Conservation (phyloP, 1,140 invertebrate genomes). For the Pachyrhynchus sulphureomaculatus region DNA sequence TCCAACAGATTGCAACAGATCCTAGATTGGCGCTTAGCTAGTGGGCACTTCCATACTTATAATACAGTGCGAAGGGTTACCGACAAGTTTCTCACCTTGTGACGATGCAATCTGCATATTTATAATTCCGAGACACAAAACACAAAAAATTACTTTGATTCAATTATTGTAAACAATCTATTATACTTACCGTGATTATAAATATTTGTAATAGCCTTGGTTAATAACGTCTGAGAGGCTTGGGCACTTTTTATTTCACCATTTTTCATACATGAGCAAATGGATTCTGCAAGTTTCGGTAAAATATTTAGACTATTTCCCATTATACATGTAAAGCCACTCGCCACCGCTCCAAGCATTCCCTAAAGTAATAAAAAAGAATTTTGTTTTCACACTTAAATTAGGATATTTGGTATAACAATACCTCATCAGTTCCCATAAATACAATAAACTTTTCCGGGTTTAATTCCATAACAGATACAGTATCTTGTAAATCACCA, state of each 20-base stretch:
- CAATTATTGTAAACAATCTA: no score
- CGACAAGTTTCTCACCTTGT: no score
- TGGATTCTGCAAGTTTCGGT: slow-evolving; percentile 42
- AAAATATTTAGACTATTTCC: slow-evolving; percentile 43
- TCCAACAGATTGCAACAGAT: no score
- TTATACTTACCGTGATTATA: slow-evolving; percentile 38
- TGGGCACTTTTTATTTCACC: slow-evolving; percentile 41
- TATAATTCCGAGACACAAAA: no score
- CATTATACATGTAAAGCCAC: slow-evolving; percentile 45
- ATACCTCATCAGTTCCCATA: slow-evolving; percentile 47
- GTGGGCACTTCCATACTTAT: no score
- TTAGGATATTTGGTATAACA: no score
- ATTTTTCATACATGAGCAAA: slow-evolving; percentile 40
- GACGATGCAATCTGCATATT: no score
- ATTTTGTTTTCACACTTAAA: no score
- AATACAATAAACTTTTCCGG: slow-evolving; percentile 44
- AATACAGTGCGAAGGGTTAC: no score
- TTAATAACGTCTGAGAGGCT: slow-evolving; percentile 40
- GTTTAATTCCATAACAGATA: slow-evolving; percentile 41
- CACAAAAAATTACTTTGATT: no score
- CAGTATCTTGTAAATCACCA: slow-evolving; percentile 41
- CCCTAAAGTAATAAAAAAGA: slow-evolving; percentile 31
- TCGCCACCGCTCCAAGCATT: slow-evolving; percentile 43
- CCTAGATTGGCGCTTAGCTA: no score
- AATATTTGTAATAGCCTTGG: slow-evolving; percentile 37